Evolutionary conservation across 2,113 vertebrate genomes (phyloP), one percentile per base, ranked within the genome.

Genomic region (Dipodomys ordii): DNA sequence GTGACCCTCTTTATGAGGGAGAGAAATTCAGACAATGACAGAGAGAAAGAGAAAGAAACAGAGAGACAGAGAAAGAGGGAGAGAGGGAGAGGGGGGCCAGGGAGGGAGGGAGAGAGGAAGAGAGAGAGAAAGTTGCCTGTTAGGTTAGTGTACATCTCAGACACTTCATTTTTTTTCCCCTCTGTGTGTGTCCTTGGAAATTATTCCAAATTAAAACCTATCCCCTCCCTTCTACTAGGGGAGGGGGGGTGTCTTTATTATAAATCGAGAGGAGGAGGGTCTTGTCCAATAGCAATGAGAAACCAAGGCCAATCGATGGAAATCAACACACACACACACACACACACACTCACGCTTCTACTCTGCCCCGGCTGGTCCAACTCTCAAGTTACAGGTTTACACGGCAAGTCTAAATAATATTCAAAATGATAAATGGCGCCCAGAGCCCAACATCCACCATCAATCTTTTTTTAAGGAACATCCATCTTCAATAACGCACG

Each of bases 401-500:
- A 98, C 98, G 98, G 99, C 99, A 99, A 99, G 99, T 99, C 99
- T 99, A 99, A 99, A 99, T 99, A 99, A 99, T 99, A 99, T 99
- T 99, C 99, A 98, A 98, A 98, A 99, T 99, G 99, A 99, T 99
- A 99, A 99, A 99, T 99, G 99, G 99, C 98, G 98, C 98, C 98
- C 99, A 98, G 98, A 98, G 98, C 98, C 99, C 99, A 97, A 99
- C 99, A 99, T 99, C 99, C 99, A 99, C 99, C 99, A 99, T 99
- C 99, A 99, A 99, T 99, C 99, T 99, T 99, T 99, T 99, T 99
- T 99, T 99, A 99, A 99, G 98, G 98, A 98, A 99, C 99, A 99
- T 99, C 99, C 99, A 99, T 99, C 99, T 99, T 99, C 99, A 97
- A 97, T 98, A 99, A 99, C 98, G 98, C 98, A 98, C 98, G 98